phyloP scores from a whole-genome alignment of 2,797 vertebrate species.

The Enteromius paludinosus region DNA sequence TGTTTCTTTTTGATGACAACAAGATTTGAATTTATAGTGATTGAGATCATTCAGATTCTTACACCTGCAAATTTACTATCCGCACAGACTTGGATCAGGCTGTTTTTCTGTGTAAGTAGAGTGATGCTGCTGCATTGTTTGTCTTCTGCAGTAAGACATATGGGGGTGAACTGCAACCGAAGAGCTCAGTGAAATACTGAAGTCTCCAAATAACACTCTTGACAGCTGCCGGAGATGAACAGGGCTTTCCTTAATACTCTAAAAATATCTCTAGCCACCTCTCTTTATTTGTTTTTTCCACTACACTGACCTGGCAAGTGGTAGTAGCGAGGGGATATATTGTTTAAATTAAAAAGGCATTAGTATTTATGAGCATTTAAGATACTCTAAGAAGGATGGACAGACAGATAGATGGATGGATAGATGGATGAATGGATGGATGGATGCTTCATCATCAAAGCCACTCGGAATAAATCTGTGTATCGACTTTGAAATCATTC shows the following conservation, averaged over 20 bases:
- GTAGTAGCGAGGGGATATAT: constrained; percentile 49
- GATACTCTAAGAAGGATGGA: neutral
- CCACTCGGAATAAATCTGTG: neutral
- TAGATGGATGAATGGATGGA: neutral
- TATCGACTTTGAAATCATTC: neutral
- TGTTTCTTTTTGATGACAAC: neutral
- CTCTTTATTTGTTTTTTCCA: constrained; percentile 4
- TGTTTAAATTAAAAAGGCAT: neutral
- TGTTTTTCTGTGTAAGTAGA: constrained; percentile 70
- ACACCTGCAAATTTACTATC: neutral
- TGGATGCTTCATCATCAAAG: neutral
- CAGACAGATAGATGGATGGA: neutral
- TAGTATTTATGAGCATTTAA: neutral
- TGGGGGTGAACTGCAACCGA: constrained; percentile 69
- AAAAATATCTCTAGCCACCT: constrained; percentile 20
- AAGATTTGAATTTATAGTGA: constrained; percentile 2
- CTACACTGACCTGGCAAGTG: constrained; percentile 62
- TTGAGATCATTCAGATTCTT: neutral
- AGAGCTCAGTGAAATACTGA: constrained; percentile 57
- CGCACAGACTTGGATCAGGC: constrained; percentile 36
- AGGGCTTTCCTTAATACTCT: constrained; percentile 68
- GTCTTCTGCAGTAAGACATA: constrained; percentile 73
- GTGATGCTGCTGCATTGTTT: constrained; percentile 70
- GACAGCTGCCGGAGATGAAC: constrained; percentile 76
- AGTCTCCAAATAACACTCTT: constrained; percentile 57